Conservation (phyloP, 2,888 invertebrate species). For the Rhingia rostrata region DNA sequence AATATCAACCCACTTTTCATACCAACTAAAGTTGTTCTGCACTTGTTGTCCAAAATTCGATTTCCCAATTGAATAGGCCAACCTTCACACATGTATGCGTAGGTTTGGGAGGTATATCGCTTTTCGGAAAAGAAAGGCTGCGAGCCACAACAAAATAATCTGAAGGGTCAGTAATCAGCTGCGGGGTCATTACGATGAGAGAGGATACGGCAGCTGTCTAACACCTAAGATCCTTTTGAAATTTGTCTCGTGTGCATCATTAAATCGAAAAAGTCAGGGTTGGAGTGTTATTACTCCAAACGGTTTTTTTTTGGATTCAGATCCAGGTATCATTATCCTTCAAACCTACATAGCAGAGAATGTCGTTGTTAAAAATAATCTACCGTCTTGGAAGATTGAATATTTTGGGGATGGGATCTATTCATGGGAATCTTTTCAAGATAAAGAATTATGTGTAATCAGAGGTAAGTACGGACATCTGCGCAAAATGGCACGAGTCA, state of each 20-base stretch:
- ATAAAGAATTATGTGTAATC: too few relatives aligned
- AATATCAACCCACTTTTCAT: too few relatives aligned
- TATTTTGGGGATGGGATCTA: neutral
- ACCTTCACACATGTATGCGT: neutral
- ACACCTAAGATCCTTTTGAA: neutral
- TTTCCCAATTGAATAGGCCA: too few relatives aligned
- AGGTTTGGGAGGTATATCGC: neutral
- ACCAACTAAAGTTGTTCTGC: too few relatives aligned
- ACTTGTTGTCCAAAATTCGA: too few relatives aligned
- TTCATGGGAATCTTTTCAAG: neutral
- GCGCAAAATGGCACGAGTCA: too few relatives aligned
- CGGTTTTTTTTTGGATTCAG: neutral
- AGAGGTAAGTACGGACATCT: too few relatives aligned
- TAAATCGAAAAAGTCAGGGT: neutral
- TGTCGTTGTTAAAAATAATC: neutral
- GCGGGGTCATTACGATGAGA: neutral
- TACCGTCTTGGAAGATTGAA: neutral
- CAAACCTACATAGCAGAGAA: neutral
- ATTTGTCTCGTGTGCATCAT: constrained; percentile 12
- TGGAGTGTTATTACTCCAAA: neutral
- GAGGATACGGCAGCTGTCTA: neutral
- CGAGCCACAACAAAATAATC: neutral
- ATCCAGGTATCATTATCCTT: neutral
- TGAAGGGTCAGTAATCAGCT: neutral
- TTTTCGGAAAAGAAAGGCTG: neutral